Conservation (phyloP, 2,888 invertebrate genomes). For the Andrena bicolor region DNA sequence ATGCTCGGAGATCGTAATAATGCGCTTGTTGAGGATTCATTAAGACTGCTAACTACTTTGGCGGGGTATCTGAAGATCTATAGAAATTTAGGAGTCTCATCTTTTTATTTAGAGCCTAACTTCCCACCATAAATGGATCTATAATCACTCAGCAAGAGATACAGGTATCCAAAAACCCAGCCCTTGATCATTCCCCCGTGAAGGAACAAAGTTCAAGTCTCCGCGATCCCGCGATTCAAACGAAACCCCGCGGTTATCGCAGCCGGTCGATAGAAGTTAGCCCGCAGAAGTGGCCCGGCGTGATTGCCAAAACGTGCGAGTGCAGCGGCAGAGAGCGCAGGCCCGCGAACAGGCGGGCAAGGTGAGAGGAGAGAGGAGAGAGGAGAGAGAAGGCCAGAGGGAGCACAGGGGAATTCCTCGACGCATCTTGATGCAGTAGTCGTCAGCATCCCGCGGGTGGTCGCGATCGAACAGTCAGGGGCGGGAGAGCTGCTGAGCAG, state of each 20-base stretch:
- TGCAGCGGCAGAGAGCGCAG: constrained; percentile 59
- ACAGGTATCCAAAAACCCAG: no score
- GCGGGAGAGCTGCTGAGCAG: constrained; percentile 53
- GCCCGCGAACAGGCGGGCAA: constrained; percentile 35
- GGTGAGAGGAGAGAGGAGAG: constrained; percentile 22
- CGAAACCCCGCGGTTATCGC: constrained; percentile 12
- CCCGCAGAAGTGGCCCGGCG: constrained; percentile 6
- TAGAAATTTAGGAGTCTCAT: neutral
- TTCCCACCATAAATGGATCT: no score
- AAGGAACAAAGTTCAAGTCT: no score
- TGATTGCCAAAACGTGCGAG: constrained; percentile 40
- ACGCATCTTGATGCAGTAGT: constrained; percentile 70
- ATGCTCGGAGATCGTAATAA: no score
- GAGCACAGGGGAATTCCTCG: constrained; percentile 53
- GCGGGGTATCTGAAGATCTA: neutral
- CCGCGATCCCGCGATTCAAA: neutral
- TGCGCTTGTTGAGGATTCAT: no score
- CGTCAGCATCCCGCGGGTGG: constrained; percentile 76
- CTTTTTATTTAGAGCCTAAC: no score
- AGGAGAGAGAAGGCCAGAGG: constrained; percentile 16
- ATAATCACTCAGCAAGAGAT: no score
- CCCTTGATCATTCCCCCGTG: no score
- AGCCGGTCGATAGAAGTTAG: constrained; percentile 41
- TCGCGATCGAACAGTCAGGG: constrained; percentile 74
- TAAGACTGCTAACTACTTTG: neutral